phyloP scores from a whole-genome alignment of 2,888 invertebrate genomes.

The Caenorhabditis doughertyi region DNA sequence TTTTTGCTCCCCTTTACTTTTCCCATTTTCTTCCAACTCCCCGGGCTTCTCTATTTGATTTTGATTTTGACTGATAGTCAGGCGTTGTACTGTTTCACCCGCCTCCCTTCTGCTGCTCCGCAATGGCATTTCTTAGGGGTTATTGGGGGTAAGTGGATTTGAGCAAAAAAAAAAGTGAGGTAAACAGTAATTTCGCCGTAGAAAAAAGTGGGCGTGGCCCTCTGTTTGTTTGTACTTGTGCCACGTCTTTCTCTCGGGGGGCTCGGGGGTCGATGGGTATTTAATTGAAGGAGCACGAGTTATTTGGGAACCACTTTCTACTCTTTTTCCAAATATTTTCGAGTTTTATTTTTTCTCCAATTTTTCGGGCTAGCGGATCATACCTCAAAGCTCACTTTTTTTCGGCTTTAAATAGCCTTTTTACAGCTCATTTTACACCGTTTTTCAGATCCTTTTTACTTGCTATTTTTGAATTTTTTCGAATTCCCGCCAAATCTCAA shows the following conservation, averaged over 20 bases:
- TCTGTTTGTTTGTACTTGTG: constrained; percentile 26
- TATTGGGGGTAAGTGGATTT: constrained; percentile 46
- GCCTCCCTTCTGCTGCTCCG: too few species aligned
- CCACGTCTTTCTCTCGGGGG: not conserved
- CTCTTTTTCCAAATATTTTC: not conserved
- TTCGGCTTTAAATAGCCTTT: not conserved
- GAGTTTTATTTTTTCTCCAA: not conserved
- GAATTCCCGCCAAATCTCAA: not conserved
- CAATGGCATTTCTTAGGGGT: constrained; percentile 9
- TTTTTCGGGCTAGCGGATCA: not conserved
- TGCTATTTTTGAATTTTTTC: not conserved
- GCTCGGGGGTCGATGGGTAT: constrained; percentile 11
- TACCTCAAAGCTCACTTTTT: constrained; percentile 29
- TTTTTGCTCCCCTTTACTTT: too few species aligned
- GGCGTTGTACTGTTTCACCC: not conserved
- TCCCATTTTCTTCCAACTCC: constrained; percentile 1
- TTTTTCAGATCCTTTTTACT: not conserved
- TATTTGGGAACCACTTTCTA: constrained; percentile 2
- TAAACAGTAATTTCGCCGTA: constrained; percentile 47
- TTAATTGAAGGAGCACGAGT: constrained; percentile 26
- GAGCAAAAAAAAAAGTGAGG: not conserved
- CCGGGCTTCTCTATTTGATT: constrained; percentile 22
- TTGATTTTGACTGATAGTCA: constrained; percentile 32
- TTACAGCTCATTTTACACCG: not conserved
- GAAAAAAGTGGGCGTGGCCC: constrained; percentile 25